Percentiles rank a stretch among this genome's conserved stretches.
phyloP scores from a whole-genome alignment of 2,797 vertebrate species.

The Ficedula albicollis region DNA sequence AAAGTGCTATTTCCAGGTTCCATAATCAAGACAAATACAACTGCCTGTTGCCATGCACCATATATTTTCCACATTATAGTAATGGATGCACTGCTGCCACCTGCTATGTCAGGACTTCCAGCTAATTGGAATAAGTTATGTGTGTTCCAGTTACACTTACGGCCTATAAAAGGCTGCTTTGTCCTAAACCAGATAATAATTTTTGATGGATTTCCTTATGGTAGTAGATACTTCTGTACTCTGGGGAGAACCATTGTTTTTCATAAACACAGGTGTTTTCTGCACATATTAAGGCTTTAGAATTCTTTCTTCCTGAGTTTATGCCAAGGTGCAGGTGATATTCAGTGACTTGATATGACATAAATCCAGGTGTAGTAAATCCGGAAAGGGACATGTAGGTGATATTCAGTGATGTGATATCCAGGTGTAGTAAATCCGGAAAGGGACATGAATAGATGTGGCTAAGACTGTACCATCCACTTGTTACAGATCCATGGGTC shows the following conservation, averaged over 20 bases:
- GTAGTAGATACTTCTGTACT: background rate
- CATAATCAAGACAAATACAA: conserved; percentile 54
- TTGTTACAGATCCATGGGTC: background rate
- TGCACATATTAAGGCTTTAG: background rate
- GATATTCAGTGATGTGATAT: background rate
- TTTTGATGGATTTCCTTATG: conserved; percentile 51
- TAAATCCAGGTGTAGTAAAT: background rate
- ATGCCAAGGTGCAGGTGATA: background rate
- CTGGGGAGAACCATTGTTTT: conserved; percentile 2
- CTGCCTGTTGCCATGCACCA: conserved; percentile 34
- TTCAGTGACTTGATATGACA: background rate
- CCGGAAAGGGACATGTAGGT: background rate
- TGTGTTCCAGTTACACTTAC: conserved; percentile 48
- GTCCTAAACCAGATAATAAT: conserved; percentile 59
- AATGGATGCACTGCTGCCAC: conserved; percentile 54
- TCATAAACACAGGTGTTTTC: conserved; percentile 25
- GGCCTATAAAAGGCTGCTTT: conserved; percentile 62
- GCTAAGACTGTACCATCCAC: background rate
- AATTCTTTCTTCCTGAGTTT: background rate
- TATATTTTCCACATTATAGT: conserved; percentile 54
- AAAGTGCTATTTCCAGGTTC: conserved; percentile 36
- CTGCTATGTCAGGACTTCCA: conserved; percentile 62
- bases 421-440: background rate
- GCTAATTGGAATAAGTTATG: conserved; percentile 74
- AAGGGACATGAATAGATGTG: background rate